These are phyloP conservation scores for Recurvirostra avosetta DNA, from an alignment of 2,113 vertebrate species.

Conservation along the genomic window DNA sequence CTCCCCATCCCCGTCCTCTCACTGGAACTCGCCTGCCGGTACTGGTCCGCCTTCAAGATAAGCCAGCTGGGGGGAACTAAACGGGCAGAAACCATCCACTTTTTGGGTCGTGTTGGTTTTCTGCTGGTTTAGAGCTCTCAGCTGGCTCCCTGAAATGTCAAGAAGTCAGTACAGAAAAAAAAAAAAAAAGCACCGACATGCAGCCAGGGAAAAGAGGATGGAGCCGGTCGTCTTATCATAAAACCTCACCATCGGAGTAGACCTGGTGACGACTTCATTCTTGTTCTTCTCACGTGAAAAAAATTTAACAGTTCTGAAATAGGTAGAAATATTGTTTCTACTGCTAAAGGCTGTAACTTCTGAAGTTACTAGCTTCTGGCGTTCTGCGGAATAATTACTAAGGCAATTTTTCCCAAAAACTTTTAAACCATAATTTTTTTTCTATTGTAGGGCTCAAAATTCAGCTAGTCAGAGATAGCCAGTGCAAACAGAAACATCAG, in stretches of 20 bases:
- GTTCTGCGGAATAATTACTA: background rate
- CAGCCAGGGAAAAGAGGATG: background rate
- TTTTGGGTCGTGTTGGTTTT: background rate
- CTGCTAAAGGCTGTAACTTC: background rate
- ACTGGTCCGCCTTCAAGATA: background rate
- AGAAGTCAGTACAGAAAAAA: background rate
- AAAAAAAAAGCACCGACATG: background rate
- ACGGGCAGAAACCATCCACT: background rate
- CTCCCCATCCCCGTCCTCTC: background rate
- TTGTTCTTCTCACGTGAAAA: conserved; percentile 4
- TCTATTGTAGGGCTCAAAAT: background rate
- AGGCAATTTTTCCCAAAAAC: background rate
- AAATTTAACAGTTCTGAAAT: conserved; percentile 5
- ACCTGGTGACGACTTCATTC: conserved; percentile 10
- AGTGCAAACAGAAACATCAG: too few relatives aligned
- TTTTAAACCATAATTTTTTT: background rate
- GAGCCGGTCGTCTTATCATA: background rate
- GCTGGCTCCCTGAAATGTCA: background rate
- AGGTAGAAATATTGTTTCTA: background rate
- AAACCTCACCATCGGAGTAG: background rate
- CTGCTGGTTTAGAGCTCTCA: background rate
- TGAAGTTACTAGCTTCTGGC: background rate
- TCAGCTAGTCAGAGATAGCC: conserved; percentile 1
- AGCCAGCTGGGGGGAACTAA: background rate
- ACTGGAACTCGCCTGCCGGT: too few relatives aligned